Conservation (phyloP, 2,797 vertebrate genomes). For the Poeciliopsis paucimaculata region DNA sequence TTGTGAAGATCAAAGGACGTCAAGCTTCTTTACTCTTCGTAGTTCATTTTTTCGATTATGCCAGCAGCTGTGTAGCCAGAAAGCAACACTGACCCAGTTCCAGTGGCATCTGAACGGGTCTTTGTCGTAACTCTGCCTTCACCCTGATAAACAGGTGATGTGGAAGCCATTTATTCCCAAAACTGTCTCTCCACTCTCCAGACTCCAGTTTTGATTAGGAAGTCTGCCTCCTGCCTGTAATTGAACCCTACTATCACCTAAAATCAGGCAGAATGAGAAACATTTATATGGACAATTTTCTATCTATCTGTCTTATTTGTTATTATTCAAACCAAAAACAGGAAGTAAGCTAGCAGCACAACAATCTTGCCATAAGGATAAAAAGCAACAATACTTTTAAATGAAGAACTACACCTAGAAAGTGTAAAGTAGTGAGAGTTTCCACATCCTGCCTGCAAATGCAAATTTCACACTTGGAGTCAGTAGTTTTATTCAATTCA, state of each 20-base stretch:
- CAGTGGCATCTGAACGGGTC: neutral
- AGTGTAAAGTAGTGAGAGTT: neutral
- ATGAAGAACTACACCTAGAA: neutral
- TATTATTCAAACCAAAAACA: neutral
- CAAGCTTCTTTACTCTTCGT: neutral
- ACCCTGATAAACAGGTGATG: conserved; percentile 19
- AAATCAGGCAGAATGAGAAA: neutral
- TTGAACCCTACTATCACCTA: neutral
- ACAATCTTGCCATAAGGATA: neutral
- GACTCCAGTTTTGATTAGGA: neutral
- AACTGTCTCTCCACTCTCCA: conserved; percentile 2
- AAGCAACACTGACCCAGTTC: conserved; percentile 19
- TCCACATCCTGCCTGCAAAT: neutral
- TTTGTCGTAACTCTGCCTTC: neutral
- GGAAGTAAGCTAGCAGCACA: neutral
- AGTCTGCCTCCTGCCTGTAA: neutral
- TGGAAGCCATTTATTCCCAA: conserved; percentile 6
- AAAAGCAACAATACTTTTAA: neutral
- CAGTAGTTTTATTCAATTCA: neutral
- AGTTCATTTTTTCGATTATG: neutral
- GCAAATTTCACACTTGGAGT: neutral
- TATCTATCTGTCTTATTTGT: neutral
- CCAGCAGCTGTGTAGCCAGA: conserved; percentile 1
- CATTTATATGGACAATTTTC: neutral
- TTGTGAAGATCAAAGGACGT: neutral